Percentiles rank a stretch among this genome's conserved stretches.
Conservation (phyloP, 2,888 invertebrate species). For the Chesias legatella region DNA sequence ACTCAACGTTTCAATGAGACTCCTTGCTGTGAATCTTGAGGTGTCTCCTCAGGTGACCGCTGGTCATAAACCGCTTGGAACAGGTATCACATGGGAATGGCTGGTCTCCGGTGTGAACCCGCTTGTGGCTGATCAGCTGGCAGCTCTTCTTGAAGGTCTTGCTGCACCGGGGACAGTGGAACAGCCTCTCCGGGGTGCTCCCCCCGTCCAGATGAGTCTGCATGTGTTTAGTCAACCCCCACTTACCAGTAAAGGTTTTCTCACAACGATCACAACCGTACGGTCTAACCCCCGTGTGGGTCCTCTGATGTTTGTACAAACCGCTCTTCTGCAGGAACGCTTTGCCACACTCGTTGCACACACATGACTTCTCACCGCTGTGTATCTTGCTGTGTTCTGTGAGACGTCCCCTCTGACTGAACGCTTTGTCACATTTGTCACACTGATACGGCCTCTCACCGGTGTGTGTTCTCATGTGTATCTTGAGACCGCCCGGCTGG, state of each 20-base stretch:
- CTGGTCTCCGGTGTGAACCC: slow-evolving; percentile 3
- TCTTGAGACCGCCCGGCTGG: slow-evolving; percentile 3
- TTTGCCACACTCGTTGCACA: not conserved
- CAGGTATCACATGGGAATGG: slow-evolving; percentile 1
- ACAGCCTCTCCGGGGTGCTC: not conserved
- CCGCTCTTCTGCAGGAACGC: not conserved
- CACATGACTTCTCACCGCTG: slow-evolving; percentile 1
- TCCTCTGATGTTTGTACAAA: slow-evolving; percentile 2
- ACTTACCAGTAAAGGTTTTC: not conserved
- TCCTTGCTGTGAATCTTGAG: too few relatives aligned
- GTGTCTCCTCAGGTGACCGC: too few relatives aligned
- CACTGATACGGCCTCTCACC: slow-evolving; percentile 1
- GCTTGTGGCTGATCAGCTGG: slow-evolving; percentile 4
- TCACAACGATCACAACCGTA: not conserved
- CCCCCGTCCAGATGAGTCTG: slow-evolving; percentile 2
- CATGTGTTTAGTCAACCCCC: slow-evolving; percentile 3
- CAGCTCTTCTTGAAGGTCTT: slow-evolving; percentile 4
- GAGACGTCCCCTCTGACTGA: slow-evolving; percentile 5
- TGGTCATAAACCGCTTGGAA: not conserved
- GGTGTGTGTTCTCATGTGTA: slow-evolving; percentile 1
- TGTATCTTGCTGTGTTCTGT: slow-evolving; percentile 4
- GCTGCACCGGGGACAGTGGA: slow-evolving; percentile 1
- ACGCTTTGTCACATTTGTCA: slow-evolving; percentile 7
- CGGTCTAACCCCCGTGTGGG: slow-evolving; percentile 4
- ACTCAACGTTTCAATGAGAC: too few relatives aligned